Percentiles rank a stretch among this genome's conserved stretches.
phyloP scores from a whole-genome alignment of 2,113 vertebrate genomes.

The Cheilinus undulatus region DNA sequence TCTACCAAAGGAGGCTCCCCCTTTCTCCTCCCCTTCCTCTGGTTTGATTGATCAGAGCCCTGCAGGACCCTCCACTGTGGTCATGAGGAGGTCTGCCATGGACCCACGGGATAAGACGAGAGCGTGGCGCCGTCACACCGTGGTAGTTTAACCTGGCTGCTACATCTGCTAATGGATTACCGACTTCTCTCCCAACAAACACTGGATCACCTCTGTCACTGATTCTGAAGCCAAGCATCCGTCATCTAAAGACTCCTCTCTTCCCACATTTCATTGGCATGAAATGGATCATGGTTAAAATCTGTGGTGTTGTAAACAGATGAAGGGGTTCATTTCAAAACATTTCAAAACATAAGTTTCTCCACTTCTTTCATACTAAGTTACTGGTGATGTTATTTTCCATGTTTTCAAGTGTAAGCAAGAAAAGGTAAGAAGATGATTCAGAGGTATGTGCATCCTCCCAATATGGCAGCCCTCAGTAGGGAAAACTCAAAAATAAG shows the following conservation, averaged over 20 bases:
- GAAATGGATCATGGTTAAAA: too few relatives aligned
- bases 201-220: slow-evolving; percentile 4
- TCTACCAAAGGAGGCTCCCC: slow-evolving; percentile 25
- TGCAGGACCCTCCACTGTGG: slow-evolving; percentile 78
- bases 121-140: slow-evolving; percentile 89
- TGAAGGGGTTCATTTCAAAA: slow-evolving; percentile 30
- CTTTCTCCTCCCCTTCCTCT: slow-evolving; percentile 26
- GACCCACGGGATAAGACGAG: slow-evolving; percentile 85
- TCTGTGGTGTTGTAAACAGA: too few relatives aligned
- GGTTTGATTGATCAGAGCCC: slow-evolving; percentile 47
- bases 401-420: background rate
- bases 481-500: too few relatives aligned
- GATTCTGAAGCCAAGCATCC: slow-evolving; percentile 15
- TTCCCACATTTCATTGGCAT: background rate
- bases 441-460: too few relatives aligned
- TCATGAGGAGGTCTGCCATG: slow-evolving; percentile 81
- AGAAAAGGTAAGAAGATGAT: too few relatives aligned
- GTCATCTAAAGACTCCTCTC: too few relatives aligned
- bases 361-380: background rate
- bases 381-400: background rate
- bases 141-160: slow-evolving; percentile 79
- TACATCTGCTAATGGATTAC: slow-evolving; percentile 30
- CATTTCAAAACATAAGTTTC: too few relatives aligned
- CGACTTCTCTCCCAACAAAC: slow-evolving; percentile 14
- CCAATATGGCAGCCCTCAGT: too few relatives aligned